A percentile compares a stretch with the other conserved stretches of the same genome.
Evolutionary conservation across 2,113 vertebrate species (phyloP).

Genomic region (Rallus limicola): DNA sequence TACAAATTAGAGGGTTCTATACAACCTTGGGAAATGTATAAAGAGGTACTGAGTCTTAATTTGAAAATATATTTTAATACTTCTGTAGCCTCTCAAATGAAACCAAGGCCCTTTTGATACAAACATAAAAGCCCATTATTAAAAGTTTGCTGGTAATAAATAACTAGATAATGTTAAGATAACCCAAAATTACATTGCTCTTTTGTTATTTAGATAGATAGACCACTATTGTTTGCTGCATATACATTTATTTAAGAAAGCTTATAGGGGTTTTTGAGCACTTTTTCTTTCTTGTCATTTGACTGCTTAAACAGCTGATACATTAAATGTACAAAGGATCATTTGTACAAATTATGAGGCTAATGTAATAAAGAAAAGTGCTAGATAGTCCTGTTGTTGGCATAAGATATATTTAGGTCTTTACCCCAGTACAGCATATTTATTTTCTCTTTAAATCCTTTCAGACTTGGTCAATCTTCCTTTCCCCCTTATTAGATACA

Average conservation of each 20-base stretch:
- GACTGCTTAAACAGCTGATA: neutral
- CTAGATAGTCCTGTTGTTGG: neutral
- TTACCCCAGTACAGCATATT: neutral
- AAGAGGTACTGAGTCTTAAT: neutral
- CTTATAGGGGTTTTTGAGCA: neutral
- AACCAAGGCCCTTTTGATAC: neutral
- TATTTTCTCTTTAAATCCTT: neutral
- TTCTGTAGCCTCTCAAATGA: neutral
- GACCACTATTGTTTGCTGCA: neutral
- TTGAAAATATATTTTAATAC: neutral
- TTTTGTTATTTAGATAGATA: neutral
- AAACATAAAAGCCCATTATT: neutral
- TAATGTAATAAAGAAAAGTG: neutral
- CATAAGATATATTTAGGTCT: neutral
- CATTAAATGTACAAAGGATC: neutral
- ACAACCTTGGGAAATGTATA: neutral
- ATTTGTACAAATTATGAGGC: neutral
- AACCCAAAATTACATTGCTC: neutral
- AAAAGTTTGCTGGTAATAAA: neutral
- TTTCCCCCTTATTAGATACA: neutral
- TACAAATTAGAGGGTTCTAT: neutral
- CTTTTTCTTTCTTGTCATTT: neutral
- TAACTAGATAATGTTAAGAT: neutral
- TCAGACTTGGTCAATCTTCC: neutral
- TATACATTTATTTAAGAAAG: neutral